Evolutionary conservation across 2,797 vertebrate species (phyloP).

Genomic region (Hozukius guyotensis): DNA sequence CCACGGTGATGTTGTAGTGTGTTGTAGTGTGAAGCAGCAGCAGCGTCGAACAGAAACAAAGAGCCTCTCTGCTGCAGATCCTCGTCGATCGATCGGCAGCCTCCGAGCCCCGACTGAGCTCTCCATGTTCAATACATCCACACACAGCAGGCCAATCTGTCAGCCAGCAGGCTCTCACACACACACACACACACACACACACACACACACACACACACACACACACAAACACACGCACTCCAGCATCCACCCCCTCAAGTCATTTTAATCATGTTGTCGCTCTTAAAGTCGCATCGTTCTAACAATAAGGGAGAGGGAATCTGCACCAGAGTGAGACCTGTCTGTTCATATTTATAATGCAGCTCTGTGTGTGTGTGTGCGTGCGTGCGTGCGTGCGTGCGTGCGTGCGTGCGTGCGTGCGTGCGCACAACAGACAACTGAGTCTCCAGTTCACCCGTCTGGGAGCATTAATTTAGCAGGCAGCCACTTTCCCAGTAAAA

Average conservation of each 20-base stretch:
- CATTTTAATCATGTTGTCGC: conserved; percentile 3
- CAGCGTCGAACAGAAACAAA: conserved; percentile 33
- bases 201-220: conserved; percentile 3
- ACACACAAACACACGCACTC: conserved; percentile 9
- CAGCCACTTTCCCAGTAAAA: too few relatives aligned
- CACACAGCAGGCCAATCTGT: conserved; percentile 60
- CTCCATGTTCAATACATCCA: conserved; percentile 53
- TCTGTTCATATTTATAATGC: neutral
- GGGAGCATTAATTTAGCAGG: too few relatives aligned
- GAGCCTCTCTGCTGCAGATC: conserved; percentile 58
- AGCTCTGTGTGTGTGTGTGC: neutral
- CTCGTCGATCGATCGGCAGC: conserved; percentile 53
- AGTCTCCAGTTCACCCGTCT: too few relatives aligned
- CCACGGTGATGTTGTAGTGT: neutral
- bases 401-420: too few relatives aligned
- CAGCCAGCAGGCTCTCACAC: conserved; percentile 19
- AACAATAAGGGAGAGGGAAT: neutral
- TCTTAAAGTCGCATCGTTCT: neutral
- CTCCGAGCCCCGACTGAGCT: conserved; percentile 47
- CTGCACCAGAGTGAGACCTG: conserved; percentile 7
- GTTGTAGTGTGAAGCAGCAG: neutral
- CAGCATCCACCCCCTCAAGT: neutral
- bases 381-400: rapidly evolving
- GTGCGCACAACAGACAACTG: too few relatives aligned
- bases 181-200: conserved; percentile 19